Evolutionary conservation across 2,797 vertebrate genomes (phyloP).

Genomic region (Nannoperca australis): DNA sequence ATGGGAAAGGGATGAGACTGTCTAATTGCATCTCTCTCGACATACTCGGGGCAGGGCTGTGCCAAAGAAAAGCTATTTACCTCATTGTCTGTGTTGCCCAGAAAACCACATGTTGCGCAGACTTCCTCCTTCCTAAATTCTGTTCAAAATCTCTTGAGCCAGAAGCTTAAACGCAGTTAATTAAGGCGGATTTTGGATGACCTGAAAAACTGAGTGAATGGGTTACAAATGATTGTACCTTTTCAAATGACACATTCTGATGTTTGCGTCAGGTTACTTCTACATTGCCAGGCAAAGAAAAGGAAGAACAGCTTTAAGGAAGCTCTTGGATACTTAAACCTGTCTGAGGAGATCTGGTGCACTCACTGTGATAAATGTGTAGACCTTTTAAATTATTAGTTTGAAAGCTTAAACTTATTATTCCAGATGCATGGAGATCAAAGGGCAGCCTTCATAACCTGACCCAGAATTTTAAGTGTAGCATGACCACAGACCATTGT

Average conservation of each 20-base stretch:
- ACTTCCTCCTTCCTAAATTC: slow-evolving; percentile 24
- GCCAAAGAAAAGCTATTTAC: slow-evolving; percentile 32
- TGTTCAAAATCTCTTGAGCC: slow-evolving; percentile 14
- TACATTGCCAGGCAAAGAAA: neutral
- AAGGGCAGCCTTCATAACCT: slow-evolving; percentile 21
- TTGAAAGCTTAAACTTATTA: slow-evolving; percentile 47
- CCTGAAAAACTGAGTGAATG: slow-evolving; percentile 10
- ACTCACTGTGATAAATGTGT: slow-evolving; percentile 11
- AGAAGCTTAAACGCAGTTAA: slow-evolving; percentile 8
- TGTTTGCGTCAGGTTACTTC: slow-evolving; percentile 5
- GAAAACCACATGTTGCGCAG: slow-evolving; percentile 60
- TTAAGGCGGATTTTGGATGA: slow-evolving; percentile 19
- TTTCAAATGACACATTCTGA: neutral
- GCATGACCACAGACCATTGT: slow-evolving; percentile 18
- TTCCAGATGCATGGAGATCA: slow-evolving; percentile 56
- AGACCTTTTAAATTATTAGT: slow-evolving; percentile 36
- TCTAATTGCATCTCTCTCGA: slow-evolving; percentile 39
- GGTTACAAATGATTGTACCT: neutral
- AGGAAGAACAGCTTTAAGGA: slow-evolving; percentile 3
- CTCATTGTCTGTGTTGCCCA: slow-evolving; percentile 35
- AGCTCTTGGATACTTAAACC: neutral
- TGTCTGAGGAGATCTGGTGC: slow-evolving; percentile 22
- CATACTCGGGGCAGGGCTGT: slow-evolving; percentile 17
- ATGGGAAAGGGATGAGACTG: slow-evolving; percentile 15
- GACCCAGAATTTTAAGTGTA: slow-evolving; percentile 19